phyloP scores from a whole-genome alignment of 2,888 invertebrate genomes.

The Nemoura dubitans region DNA sequence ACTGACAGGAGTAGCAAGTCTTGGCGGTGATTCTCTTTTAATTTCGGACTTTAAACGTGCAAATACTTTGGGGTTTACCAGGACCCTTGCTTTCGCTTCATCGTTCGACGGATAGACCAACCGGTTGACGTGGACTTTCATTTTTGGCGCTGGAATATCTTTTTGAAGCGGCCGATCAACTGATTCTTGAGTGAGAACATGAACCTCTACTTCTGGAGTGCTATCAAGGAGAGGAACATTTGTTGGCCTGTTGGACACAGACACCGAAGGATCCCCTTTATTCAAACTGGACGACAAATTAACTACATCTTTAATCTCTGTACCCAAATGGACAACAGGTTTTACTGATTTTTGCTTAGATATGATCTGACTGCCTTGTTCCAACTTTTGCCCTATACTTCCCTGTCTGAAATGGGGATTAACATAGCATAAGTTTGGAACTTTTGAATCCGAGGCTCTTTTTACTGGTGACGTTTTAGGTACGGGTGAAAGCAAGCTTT shows the following conservation, averaged over 20 bases:
- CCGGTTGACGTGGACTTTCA: not conserved
- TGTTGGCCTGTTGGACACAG: too few species aligned
- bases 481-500: not conserved
- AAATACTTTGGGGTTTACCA: constrained; percentile 45
- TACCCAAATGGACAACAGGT: too few species aligned
- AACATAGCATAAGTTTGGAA: not conserved
- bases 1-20: not conserved
- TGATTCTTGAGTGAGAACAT: not conserved
- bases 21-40: constrained; percentile 15
- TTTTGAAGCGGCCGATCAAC: not conserved
- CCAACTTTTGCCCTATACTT: not conserved
- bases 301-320: too few species aligned
- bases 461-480: not conserved
- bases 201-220: not conserved
- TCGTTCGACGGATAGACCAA: not conserved
- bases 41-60: constrained; percentile 34
- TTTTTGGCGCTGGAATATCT: not conserved
- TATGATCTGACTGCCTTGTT: not conserved
- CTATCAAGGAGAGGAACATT: not conserved
- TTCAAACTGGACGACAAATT: too few species aligned
- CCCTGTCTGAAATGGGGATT: not conserved
- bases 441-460: not conserved
- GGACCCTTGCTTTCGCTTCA: constrained; percentile 39
- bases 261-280: too few species aligned
- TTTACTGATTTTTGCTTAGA: too few species aligned